Evolutionary conservation across 2,113 vertebrate species (phyloP).

Genomic region (Syrrhaptes paradoxus): DNA sequence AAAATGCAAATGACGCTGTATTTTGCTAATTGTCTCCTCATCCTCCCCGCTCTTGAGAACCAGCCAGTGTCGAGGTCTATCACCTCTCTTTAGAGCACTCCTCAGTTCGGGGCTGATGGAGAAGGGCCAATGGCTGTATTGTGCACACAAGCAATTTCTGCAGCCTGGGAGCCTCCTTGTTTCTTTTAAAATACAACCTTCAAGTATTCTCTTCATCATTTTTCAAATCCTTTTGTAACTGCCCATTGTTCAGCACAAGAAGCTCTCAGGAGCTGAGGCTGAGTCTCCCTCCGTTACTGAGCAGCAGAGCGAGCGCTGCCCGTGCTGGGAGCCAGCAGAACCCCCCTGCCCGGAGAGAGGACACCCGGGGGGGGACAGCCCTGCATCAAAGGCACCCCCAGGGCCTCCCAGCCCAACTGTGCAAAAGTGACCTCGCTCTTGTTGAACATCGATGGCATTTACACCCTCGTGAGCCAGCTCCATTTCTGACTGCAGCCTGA

Average conservation of each 20-base stretch:
- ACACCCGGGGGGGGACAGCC: not conserved
- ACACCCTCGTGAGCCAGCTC: not conserved
- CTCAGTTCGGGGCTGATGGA: not conserved
- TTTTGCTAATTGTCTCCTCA: constrained; percentile 36
- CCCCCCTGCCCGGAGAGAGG: not conserved
- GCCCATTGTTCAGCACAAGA: constrained; percentile 23
- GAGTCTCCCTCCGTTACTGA: not conserved
- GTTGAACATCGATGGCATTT: rapidly evolving
- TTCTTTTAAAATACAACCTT: not conserved
- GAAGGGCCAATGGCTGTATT: constrained; percentile 1
- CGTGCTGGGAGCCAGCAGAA: rapidly evolving
- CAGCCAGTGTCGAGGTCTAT: not conserved
- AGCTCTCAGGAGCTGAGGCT: not conserved
- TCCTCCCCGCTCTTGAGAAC: not conserved
- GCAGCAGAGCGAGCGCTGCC: not conserved
- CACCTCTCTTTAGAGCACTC: not conserved
- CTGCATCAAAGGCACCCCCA: not conserved
- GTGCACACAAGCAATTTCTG: constrained; percentile 24
- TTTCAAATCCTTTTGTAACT: constrained; percentile 16
- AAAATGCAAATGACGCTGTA: constrained; percentile 20
- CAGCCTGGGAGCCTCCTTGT: not conserved
- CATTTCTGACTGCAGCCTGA: rapidly evolving
- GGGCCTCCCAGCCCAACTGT: not conserved
- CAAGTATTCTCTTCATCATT: constrained; percentile 37
- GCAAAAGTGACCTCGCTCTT: not conserved